Percentiles rank a stretch among this genome's conserved stretches.
phyloP scores from a whole-genome alignment of 2,888 invertebrate genomes.

The Drosophila suboccidentalis region DNA sequence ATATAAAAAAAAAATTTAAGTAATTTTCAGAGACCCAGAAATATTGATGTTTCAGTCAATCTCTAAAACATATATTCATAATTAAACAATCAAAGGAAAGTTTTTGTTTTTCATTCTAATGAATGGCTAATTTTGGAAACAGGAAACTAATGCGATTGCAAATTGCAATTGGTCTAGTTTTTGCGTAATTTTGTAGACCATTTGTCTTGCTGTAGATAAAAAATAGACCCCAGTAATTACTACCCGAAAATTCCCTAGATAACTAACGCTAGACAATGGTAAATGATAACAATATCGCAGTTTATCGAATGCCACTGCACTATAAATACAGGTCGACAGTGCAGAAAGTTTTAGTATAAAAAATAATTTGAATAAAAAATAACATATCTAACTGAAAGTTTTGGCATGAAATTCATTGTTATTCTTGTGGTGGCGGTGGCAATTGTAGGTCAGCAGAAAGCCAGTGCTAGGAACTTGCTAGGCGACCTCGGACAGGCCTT shows the following conservation, averaged over 20 bases:
- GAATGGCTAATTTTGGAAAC: not conserved
- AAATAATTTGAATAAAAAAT: constrained; percentile 8
- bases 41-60: not conserved
- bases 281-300: constrained; percentile 43
- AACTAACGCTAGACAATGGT: constrained; percentile 14
- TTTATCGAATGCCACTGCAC: constrained; percentile 23
- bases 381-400: constrained; percentile 1
- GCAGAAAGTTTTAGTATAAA: constrained; percentile 42
- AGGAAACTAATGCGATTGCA: not conserved
- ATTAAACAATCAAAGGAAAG: not conserved
- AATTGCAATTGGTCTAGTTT: not conserved
- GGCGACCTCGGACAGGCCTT: constrained; percentile 26
- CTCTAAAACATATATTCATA: not conserved
- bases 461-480: constrained; percentile 49
- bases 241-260: constrained; percentile 32
- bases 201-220: constrained; percentile 40
- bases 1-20: not conserved
- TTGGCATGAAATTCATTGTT: constrained; percentile 49
- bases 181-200: constrained; percentile 8
- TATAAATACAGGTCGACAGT: constrained; percentile 53
- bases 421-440: constrained; percentile 34
- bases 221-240: not conserved
- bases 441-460: constrained; percentile 37
- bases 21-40: no score
- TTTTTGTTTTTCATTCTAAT: not conserved